Conservation (phyloP, 53 echinoderm and acorn worm genomes). For the Temnopleurus reevesii region DNA sequence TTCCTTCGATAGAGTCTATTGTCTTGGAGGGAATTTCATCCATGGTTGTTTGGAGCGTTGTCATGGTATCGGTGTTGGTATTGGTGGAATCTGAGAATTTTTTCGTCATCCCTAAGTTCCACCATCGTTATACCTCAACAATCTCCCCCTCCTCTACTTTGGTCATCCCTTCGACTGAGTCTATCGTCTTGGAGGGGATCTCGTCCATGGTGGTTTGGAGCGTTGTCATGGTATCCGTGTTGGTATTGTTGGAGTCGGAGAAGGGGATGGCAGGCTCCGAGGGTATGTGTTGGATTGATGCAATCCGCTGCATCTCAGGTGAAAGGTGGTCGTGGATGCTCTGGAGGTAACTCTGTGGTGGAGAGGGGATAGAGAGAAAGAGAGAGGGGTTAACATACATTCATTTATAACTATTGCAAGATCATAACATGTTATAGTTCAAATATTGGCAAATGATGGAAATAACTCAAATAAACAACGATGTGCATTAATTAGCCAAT, state of each 20-base stretch:
- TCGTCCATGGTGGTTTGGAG: constrained; percentile 67
- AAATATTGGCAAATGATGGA: no score
- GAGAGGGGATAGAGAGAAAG: background rate
- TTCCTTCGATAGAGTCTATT: background rate
- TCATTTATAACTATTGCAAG: no score
- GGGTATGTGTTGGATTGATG: constrained; percentile 91
- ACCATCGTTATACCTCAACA: constrained; percentile 61
- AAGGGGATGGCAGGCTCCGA: constrained; percentile 77
- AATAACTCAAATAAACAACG: no score
- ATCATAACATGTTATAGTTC: no score
- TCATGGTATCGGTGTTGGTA: background rate
- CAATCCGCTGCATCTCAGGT: constrained; percentile 94
- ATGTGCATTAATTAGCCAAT: no score
- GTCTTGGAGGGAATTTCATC: background rate
- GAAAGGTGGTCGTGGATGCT: constrained; percentile 96
- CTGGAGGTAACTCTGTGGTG: constrained; percentile 87
- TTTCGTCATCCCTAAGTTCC: background rate
- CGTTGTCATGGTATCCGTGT: constrained; percentile 65
- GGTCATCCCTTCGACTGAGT: constrained; percentile 62
- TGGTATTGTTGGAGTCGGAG: constrained; percentile 62
- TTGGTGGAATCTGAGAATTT: background rate
- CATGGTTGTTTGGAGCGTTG: background rate
- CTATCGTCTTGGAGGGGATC: constrained; percentile 67
- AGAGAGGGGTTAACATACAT: no score
- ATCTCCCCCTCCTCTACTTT: constrained; percentile 67